Conservation (phyloP, 1,140 invertebrate genomes). For the Adoxophyes honmai region DNA sequence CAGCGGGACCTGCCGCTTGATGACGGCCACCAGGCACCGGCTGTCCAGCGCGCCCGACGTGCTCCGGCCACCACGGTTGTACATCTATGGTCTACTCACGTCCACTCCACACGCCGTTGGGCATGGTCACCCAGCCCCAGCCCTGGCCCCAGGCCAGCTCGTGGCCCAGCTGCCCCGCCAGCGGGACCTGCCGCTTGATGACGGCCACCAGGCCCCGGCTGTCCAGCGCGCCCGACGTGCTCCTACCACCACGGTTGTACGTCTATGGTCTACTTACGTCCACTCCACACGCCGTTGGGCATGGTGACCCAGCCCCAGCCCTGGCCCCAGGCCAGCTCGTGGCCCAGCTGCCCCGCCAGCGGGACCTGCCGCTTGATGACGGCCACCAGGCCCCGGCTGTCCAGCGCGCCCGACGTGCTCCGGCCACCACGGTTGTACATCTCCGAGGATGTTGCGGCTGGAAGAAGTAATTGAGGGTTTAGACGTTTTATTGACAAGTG, state of each 20-base stretch:
- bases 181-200: conserved; percentile 69
- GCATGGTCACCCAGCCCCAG: no score
- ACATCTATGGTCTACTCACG: no score
- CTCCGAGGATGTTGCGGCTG: conserved; percentile 78
- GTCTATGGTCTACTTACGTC: conserved; percentile 76
- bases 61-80: no score
- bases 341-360: conserved; percentile 67
- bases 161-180: conserved; percentile 67
- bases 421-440: conserved; percentile 45
- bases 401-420: conserved; percentile 52
- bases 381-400: conserved; percentile 67
- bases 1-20: conserved; percentile 70
- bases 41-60: no score
- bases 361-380: conserved; percentile 74
- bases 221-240: no score
- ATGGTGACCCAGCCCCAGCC: conserved; percentile 81
- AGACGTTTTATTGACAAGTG: no score
- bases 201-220: conserved; percentile 67
- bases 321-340: conserved; percentile 75
- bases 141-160: conserved; percentile 77
- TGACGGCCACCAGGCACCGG: conserved; percentile 66
- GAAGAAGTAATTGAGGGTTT: conserved; percentile 8
- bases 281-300: conserved; percentile 80
- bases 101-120: no score
- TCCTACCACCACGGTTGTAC: no score